These are phyloP conservation scores for Eustalomyia histrio DNA, from an alignment of 2,888 invertebrate species.

Conservation along the genomic window DNA sequence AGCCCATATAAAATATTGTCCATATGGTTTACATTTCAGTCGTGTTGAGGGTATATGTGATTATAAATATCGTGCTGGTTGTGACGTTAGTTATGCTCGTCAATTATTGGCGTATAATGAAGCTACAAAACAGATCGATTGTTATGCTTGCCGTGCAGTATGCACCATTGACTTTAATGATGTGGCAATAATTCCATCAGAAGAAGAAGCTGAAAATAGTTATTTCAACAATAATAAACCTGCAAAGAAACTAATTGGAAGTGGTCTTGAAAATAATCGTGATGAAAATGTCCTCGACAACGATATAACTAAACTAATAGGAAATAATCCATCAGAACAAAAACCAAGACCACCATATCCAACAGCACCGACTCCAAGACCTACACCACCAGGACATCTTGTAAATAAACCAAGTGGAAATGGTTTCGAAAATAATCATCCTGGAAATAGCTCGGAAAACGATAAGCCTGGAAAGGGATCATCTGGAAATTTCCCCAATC, in stretches of 20 bases:
- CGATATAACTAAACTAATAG: too few species aligned
- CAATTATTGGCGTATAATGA: neutral
- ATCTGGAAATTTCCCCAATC: neutral
- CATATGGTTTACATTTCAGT: constrained; percentile 60
- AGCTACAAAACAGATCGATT: constrained; percentile 5
- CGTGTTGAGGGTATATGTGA: constrained; percentile 55
- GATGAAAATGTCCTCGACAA: too few species aligned
- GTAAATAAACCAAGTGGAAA: neutral
- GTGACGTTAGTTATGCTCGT: constrained; percentile 38
- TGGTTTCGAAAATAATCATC: too few species aligned
- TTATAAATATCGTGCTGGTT: constrained; percentile 51
- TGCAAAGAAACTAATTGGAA: neutral
- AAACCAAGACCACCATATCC: neutral
- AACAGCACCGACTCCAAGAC: neutral
- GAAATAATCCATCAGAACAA: neutral
- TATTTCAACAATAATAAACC: neutral
- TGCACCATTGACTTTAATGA: neutral
- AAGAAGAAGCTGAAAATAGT: too few species aligned
- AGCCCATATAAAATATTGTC: constrained; percentile 54
- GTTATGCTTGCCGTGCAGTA: constrained; percentile 15
- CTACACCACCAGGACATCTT: neutral
- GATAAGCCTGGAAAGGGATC: too few species aligned
- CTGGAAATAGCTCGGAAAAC: too few species aligned
- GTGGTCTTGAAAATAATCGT: neutral
- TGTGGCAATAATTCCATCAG: too few species aligned